A percentile compares a stretch with the other conserved stretches of the same genome.
Evolutionary conservation across 2,113 vertebrate species (phyloP).

Genomic region (Brevimyrus niger): DNA sequence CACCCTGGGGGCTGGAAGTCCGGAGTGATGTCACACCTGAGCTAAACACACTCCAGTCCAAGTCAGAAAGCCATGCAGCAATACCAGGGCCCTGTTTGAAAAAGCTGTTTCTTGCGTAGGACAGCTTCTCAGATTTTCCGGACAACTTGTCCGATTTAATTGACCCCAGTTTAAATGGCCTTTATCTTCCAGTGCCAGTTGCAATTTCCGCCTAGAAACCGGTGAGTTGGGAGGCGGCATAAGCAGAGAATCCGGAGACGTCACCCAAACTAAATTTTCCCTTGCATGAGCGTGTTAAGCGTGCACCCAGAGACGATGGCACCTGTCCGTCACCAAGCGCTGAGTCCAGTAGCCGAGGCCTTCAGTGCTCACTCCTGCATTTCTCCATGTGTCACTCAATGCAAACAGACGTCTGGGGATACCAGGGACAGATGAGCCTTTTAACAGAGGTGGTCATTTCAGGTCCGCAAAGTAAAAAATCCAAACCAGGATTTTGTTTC

Average conservation of each 20-base stretch:
- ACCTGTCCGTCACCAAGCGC: neutral
- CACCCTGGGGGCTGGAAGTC: neutral
- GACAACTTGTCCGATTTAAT: neutral
- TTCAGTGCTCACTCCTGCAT: neutral
- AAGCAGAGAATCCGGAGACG: neutral
- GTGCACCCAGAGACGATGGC: neutral
- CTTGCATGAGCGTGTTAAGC: neutral
- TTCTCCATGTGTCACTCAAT: neutral
- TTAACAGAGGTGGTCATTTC: no score
- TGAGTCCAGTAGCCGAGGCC: neutral
- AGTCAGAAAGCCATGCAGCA: neutral
- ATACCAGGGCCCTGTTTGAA: neutral
- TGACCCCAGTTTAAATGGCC: neutral
- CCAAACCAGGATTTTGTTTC: no score
- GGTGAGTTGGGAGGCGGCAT: neutral
- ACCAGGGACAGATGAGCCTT: neutral
- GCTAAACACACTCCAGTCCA: neutral
- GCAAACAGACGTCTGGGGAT: neutral
- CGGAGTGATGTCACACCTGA: neutral
- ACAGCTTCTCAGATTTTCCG: neutral
- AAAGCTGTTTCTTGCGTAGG: neutral
- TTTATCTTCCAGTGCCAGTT: neutral
- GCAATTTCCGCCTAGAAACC: neutral
- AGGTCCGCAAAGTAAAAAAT: no score
- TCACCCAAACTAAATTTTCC: neutral